These are phyloP conservation scores for Falco rusticolus DNA, from an alignment of 2,797 vertebrate species.

Conservation along the genomic window DNA sequence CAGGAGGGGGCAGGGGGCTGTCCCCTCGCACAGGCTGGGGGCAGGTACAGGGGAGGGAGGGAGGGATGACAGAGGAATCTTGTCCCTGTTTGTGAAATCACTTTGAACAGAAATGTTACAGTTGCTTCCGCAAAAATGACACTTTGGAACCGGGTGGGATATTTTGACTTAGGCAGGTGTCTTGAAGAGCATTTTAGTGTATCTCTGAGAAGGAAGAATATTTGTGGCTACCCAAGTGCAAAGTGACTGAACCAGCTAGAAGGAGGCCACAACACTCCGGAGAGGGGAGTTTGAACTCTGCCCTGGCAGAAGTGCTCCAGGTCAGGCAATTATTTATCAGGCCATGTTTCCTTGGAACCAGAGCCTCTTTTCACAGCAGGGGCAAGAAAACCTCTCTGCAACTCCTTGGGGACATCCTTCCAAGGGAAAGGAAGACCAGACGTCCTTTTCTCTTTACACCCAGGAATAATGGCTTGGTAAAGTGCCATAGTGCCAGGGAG, in stretches of 20 bases:
- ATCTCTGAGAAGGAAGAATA: not conserved
- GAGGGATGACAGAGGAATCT: not conserved
- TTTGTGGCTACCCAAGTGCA: not conserved
- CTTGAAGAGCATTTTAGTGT: not conserved
- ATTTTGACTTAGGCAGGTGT: not conserved
- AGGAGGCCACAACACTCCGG: not conserved
- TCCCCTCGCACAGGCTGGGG: not conserved
- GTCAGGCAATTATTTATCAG: not conserved
- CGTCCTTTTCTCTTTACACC: not conserved
- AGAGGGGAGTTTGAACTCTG: not conserved
- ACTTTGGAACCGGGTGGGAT: not conserved
- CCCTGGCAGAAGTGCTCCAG: not conserved
- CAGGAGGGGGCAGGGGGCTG: not conserved
- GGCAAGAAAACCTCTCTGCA: not conserved
- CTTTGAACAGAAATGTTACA: not conserved
- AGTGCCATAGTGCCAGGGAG: not conserved
- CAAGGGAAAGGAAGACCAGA: not conserved
- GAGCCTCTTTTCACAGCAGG: not conserved
- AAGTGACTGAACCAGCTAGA: not conserved
- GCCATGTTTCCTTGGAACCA: not conserved
- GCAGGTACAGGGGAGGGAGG: not conserved
- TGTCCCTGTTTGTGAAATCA: not conserved
- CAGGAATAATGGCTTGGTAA: not conserved
- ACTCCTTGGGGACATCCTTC: not conserved
- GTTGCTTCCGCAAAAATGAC: not conserved